Conservation (phyloP, 1,140 invertebrate genomes). For the Bombus turneri region DNA sequence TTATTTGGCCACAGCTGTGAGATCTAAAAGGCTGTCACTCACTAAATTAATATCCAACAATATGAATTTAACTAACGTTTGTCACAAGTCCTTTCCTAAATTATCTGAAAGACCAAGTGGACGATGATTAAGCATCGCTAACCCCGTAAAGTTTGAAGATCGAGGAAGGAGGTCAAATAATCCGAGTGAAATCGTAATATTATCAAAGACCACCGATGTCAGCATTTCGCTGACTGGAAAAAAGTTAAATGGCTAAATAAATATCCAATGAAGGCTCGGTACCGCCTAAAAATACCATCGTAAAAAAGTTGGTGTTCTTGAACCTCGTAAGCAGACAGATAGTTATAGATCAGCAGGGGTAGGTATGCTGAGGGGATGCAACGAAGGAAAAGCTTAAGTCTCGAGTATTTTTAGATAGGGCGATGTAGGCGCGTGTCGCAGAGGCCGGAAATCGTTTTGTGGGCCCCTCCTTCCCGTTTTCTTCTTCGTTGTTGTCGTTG, state of each 20-base stretch:
- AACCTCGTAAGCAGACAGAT: constrained; percentile 53
- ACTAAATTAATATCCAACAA: not conserved
- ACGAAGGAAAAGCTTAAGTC: constrained; percentile 41
- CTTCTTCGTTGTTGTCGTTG: constrained; percentile 49
- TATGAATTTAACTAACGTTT: not conserved
- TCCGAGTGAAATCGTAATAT: not conserved
- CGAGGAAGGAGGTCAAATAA: not conserved
- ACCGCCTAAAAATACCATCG: constrained; percentile 37
- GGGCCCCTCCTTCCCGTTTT: constrained; percentile 40
- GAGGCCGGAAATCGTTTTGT: constrained; percentile 51
- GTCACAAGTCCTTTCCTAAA: not conserved
- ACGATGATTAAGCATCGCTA: not conserved
- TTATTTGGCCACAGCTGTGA: constrained; percentile 7
- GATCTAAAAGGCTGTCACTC: not conserved
- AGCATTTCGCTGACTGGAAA: not conserved
- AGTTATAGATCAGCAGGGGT: constrained; percentile 50
- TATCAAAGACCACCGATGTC: not conserved
- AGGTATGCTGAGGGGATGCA: constrained; percentile 50
- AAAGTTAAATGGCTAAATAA: constrained; percentile 23
- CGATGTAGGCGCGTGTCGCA: constrained; percentile 52
- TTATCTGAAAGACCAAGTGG: not conserved
- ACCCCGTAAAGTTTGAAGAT: not conserved
- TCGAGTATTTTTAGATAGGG: constrained; percentile 51
- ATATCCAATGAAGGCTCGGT: constrained; percentile 23
- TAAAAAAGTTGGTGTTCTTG: constrained; percentile 36